phyloP scores from a whole-genome alignment of 53 echinoderm and acorn worm species.

The Hippasteria phrygiana region DNA sequence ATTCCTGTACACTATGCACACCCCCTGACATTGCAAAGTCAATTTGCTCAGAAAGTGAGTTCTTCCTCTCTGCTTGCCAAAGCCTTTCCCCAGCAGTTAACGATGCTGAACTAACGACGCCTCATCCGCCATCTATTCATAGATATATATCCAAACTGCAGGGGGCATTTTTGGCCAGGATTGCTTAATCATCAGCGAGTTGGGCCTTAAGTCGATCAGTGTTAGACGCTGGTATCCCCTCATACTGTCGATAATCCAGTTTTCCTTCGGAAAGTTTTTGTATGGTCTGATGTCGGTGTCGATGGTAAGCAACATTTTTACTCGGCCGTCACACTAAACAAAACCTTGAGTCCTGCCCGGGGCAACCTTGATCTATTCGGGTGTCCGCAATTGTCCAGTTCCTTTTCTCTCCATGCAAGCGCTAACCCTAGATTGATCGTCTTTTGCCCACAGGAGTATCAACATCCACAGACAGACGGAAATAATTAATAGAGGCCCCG shows the following conservation, averaged over 20 bases:
- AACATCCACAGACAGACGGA: constrained; percentile 60
- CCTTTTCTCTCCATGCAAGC: constrained; percentile 17
- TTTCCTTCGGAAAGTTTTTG: no score
- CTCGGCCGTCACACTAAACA: no score
- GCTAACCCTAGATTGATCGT: constrained; percentile 41
- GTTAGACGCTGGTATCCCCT: constrained; percentile 7
- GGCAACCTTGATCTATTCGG: constrained; percentile 48
- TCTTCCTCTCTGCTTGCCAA: constrained; percentile 11
- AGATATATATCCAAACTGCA: background rate
- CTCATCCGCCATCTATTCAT: constrained; percentile 37
- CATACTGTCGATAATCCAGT: no score
- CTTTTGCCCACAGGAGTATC: constrained; percentile 35
- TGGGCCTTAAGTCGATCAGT: background rate
- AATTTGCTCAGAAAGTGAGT: constrained; percentile 44
- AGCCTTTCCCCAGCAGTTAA: background rate
- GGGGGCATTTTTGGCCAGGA: background rate
- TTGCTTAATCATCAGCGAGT: background rate
- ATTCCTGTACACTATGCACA: no score
- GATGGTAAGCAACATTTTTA: no score
- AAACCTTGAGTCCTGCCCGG: constrained; percentile 5
- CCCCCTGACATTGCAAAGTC: constrained; percentile 15
- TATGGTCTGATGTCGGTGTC: no score
- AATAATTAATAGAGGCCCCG: constrained; percentile 61
- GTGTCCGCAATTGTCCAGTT: constrained; percentile 29
- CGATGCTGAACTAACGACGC: constrained; percentile 18